Evolutionary conservation across 2,888 invertebrate genomes (phyloP).

Genomic region (Drosophila mimetica): DNA sequence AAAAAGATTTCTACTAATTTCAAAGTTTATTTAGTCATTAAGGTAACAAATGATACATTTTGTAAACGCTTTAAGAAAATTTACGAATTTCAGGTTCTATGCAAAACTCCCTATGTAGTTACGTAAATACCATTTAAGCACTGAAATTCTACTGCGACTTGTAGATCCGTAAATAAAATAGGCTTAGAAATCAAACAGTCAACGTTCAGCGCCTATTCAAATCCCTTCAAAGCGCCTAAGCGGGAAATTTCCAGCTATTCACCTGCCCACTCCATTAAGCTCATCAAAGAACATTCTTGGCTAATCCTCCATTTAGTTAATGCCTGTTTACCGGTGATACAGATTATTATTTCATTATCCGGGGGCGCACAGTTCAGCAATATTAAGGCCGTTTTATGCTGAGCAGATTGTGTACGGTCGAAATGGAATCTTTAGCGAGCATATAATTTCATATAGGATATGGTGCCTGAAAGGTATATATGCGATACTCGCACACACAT

Average conservation of each 20-base stretch:
- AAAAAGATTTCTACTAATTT: too few species aligned
- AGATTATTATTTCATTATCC: slow-evolving; percentile 40
- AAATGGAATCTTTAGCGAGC: slow-evolving; percentile 13
- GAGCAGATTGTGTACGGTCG: neutral
- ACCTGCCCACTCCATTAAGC: slow-evolving; percentile 24
- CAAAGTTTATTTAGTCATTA: too few species aligned
- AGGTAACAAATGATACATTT: too few species aligned
- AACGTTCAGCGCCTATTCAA: slow-evolving; percentile 4
- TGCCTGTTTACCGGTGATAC: slow-evolving; percentile 25
- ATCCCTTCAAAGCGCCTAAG: slow-evolving; percentile 10
- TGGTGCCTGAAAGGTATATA: slow-evolving; percentile 1
- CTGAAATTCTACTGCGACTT: too few species aligned
- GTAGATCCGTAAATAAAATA: too few species aligned
- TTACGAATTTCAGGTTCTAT: too few species aligned
- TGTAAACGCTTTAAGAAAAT: too few species aligned
- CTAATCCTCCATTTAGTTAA: slow-evolving; percentile 36
- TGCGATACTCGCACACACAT: slow-evolving; percentile 1
- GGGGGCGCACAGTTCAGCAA: neutral
- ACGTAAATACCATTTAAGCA: too few species aligned
- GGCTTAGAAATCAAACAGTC: neutral
- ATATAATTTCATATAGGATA: slow-evolving; percentile 19
- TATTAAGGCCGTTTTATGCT: slow-evolving; percentile 2
- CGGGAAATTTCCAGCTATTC: slow-evolving; percentile 1
- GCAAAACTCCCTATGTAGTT: too few species aligned
- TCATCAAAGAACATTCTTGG: slow-evolving; percentile 29